phyloP scores from a whole-genome alignment of 1,140 invertebrate species.

The Caenorhabditis inopinata region DNA sequence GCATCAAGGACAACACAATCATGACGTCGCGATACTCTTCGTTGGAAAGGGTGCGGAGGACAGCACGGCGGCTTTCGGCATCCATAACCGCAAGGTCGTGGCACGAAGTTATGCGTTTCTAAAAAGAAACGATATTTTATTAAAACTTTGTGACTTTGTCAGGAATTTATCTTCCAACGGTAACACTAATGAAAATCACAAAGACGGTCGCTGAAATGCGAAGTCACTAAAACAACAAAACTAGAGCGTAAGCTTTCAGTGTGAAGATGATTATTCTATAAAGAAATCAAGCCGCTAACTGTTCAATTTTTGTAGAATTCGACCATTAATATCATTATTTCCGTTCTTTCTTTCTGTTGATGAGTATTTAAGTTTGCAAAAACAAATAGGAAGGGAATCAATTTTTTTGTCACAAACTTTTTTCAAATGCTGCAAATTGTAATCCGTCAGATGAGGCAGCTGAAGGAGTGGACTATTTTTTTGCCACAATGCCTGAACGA shows the following conservation, averaged over 20 bases:
- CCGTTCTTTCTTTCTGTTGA: too few relatives aligned
- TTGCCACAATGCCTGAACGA: constrained; percentile 94
- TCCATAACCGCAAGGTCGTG: constrained; percentile 86
- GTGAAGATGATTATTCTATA: too few relatives aligned
- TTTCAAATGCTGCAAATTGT: constrained; percentile 85
- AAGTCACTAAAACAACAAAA: too few relatives aligned
- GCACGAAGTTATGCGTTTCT: constrained; percentile 70
- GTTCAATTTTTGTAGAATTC: too few relatives aligned
- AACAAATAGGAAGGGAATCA: too few relatives aligned
- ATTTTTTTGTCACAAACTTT: constrained; percentile 68
- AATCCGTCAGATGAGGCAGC: constrained; percentile 89
- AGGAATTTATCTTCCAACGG: too few relatives aligned
- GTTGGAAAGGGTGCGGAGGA: constrained; percentile 81
- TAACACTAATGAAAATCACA: too few relatives aligned
- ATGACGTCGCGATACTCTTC: constrained; percentile 89
- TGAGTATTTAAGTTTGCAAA: too few relatives aligned
- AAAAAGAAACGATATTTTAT: constrained; percentile 50
- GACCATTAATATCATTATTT: too few relatives aligned
- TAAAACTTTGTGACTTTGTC: background rate
- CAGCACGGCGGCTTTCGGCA: constrained; percentile 80
- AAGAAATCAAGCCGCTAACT: too few relatives aligned
- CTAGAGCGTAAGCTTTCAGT: too few relatives aligned
- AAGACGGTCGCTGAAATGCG: too few relatives aligned
- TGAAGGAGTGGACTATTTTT: constrained; percentile 88
- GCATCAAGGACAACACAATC: constrained; percentile 74